Base-by-base conservation (phyloP, 2,113 vertebrate genomes). In the Capreolus pygargus region DNA sequence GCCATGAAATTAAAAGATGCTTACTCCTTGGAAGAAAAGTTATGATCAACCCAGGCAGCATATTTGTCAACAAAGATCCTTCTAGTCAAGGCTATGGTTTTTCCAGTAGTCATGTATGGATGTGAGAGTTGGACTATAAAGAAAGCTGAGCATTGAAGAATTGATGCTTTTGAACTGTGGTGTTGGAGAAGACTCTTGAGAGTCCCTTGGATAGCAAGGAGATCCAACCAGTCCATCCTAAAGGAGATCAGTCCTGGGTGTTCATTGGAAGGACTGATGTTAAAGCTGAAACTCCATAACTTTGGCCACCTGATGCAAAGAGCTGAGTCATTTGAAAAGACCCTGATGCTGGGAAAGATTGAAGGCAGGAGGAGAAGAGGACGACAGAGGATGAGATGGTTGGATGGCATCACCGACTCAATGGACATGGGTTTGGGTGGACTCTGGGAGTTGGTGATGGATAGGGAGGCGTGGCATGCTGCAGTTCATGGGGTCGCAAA, bases 401-500 rank as follows among this genome's bases (percentile, higher is more conserved):
- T n/a, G 16, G 61, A 64, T 64, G 15, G 61, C 16, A 64, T 64
- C 16, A 64, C 15, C 7, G 33, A 64, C 61, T 17, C 15, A 4
- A 9, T 64, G 61, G 15, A 64, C 1, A 64, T 17, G 33, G 15
- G 33, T 64, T 64, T 64, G 33, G 16, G 61, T n/a, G 16, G 16
- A 67, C 33, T 67, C 33, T 0, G 1, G 61, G 33, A 67, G 61
- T n/a, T 67, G 61, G 33, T 64, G 61, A n/a, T 64, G 30, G 61
- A 64, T 33, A 64, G 61, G 30, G 15, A 64, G 61, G 30, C 30
- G 3, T n/a, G 1, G 61, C 7, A 1, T 64, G 30, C 30, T 64
- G 33, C 0, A 0, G 15, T n/a, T n/a, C 3, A 64, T 9, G 61
- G 15, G 30, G 15, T 64, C 1, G 1, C 15, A 33, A 64, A 64